Evolutionary conservation across 2,888 invertebrate species (phyloP).

Genomic region (Mythimna pallens): DNA sequence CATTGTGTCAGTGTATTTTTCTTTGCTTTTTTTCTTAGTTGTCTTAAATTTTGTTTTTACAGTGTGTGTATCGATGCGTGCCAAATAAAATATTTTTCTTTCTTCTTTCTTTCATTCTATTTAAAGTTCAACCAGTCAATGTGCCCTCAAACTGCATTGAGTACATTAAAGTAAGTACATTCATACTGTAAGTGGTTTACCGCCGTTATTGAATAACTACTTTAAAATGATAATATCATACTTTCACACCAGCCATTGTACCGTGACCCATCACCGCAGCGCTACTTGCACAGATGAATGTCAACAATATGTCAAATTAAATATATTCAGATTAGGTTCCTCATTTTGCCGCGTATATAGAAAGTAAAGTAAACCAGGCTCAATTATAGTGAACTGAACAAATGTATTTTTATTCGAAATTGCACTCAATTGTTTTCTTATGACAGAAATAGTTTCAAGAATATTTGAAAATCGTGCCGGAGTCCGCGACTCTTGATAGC

Average conservation of each 20-base stretch:
- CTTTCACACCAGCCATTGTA: constrained; percentile 16
- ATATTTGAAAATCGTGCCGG: too few relatives aligned
- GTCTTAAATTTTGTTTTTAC: too few relatives aligned
- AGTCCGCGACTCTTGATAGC: too few relatives aligned
- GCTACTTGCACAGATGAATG: not conserved
- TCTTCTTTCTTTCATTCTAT: too few relatives aligned
- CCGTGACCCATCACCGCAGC: constrained; percentile 5
- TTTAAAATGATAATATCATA: constrained; percentile 36
- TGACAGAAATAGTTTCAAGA: not conserved
- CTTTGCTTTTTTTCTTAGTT: too few relatives aligned
- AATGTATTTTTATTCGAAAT: constrained; percentile 26
- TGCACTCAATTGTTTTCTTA: constrained; percentile 9
- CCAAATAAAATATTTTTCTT: too few relatives aligned
- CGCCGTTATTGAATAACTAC: constrained; percentile 47
- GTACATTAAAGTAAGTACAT: constrained; percentile 26
- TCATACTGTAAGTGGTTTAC: constrained; percentile 9
- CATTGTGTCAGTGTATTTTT: too few relatives aligned
- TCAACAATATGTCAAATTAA: constrained; percentile 9
- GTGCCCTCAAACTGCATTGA: constrained; percentile 37
- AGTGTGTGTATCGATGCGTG: too few relatives aligned
- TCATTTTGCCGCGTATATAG: not conserved
- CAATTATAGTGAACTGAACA: constrained; percentile 23
- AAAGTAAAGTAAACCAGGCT: not conserved
- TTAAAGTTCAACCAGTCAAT: constrained; percentile 55
- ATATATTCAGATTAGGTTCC: constrained; percentile 7